Evolutionary conservation across 64 coral and sea anemone species (phyloP).

Genomic region (Pachyseris speciosa): DNA sequence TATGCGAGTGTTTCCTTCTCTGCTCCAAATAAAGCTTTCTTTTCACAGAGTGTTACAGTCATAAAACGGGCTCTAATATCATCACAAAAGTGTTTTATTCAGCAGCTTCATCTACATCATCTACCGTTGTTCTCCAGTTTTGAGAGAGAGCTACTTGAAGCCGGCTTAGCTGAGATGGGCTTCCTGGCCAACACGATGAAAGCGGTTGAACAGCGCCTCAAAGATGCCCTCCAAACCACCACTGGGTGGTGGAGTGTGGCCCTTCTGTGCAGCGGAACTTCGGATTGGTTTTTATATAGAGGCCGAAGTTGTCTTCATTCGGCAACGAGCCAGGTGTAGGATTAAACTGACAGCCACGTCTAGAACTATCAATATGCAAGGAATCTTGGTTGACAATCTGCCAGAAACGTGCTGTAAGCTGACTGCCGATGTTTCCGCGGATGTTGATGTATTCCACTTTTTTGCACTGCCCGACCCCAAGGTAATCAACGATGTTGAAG

Average conservation of each 20-base stretch:
- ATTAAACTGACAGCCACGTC: conserved; percentile 11
- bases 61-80: no score
- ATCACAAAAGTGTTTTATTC: no score
- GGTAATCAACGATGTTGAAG: not conserved
- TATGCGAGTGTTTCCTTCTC: no score
- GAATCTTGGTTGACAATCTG: no score
- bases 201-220: no score
- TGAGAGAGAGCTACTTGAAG: no score
- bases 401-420: not conserved
- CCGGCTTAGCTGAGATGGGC: no score
- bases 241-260: conserved; percentile 18
- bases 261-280: conserved; percentile 37
- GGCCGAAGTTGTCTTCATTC: conserved; percentile 74
- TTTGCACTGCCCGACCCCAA: not conserved
- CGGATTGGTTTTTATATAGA: not conserved
- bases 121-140: no score
- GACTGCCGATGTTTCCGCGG: not conserved
- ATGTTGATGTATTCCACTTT: conserved; percentile 57
- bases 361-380: conserved; percentile 44
- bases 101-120: no score
- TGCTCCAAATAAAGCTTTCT: no score
- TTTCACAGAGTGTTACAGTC: no score
- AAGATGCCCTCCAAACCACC: conserved; percentile 19
- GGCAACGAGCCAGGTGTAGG: not conserved
- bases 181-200: no score